These are phyloP conservation scores for Dissostichus mawsoni DNA, from an alignment of 2,113 vertebrate genomes.

Conservation along the genomic window DNA sequence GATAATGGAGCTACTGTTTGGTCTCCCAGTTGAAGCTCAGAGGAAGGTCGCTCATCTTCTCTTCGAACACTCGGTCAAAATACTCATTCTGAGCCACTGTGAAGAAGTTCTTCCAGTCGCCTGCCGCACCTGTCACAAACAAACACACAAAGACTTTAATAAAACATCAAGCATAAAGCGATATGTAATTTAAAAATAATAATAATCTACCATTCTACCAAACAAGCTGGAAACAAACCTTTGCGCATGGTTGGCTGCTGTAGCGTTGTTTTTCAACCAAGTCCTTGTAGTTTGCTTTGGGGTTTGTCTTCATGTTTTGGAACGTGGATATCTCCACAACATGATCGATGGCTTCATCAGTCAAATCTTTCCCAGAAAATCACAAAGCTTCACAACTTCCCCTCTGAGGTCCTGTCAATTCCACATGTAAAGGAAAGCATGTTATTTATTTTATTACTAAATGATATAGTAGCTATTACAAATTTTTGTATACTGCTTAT, in stretches of 20 bases:
- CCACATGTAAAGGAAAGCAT: neutral
- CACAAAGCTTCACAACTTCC: constrained; percentile 71
- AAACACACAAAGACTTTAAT: neutral
- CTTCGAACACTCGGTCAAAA: neutral
- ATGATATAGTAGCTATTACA: too few relatives aligned
- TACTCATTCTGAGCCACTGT: neutral
- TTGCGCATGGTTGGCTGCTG: neutral
- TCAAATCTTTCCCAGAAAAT: constrained; percentile 76
- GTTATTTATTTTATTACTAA: too few relatives aligned
- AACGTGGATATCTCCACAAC: constrained; percentile 70
- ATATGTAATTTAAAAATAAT: too few relatives aligned
- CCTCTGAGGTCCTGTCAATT: constrained; percentile 23
- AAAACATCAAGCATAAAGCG: neutral
- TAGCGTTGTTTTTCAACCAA: neutral
- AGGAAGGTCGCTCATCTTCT: neutral
- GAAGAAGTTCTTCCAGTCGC: neutral
- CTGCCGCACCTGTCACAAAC: neutral
- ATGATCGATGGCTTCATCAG: constrained; percentile 64
- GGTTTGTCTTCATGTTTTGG: constrained; percentile 71
- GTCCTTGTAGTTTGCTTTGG: constrained; percentile 23
- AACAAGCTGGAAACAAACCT: neutral
- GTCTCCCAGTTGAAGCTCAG: neutral
- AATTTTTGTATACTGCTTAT: too few relatives aligned
- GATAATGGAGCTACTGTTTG: neutral
- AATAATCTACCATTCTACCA: neutral